A percentile compares a stretch with the other conserved stretches of the same genome.
Conservation (phyloP, 2,888 invertebrate genomes). For the Andrena haemorrhoa region DNA sequence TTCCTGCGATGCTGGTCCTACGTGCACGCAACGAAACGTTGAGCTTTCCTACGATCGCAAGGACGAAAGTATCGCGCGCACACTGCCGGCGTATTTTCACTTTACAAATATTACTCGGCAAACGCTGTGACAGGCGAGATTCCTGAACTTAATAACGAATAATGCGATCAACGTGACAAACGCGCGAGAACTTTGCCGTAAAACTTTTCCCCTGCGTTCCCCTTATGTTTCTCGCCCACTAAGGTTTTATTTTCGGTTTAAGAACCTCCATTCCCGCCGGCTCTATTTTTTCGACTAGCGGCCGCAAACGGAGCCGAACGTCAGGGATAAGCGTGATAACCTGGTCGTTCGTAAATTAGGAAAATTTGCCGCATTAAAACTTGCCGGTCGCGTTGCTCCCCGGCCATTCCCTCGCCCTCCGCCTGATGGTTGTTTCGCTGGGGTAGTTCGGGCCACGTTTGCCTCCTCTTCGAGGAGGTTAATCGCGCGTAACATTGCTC, state of each 20-base stretch:
- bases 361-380: constrained; percentile 57
- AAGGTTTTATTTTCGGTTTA: not conserved
- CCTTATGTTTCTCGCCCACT: not conserved
- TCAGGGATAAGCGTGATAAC: constrained; percentile 34
- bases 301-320: constrained; percentile 21
- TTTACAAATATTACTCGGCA: not conserved
- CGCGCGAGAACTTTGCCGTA: not conserved
- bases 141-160: not conserved
- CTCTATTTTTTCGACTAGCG: not conserved
- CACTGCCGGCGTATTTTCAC: not conserved
- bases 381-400: constrained; percentile 23
- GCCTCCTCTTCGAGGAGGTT: constrained; percentile 55
- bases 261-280: constrained; percentile 11
- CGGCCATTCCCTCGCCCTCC: not conserved
- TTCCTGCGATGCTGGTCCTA: not conserved
- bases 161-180: constrained; percentile 12
- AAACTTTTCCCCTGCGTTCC: not conserved
- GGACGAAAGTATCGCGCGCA: too few relatives aligned
- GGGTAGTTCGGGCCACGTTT: constrained; percentile 23
- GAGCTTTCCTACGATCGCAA: too few relatives aligned
- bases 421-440: constrained; percentile 32
- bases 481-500: constrained; percentile 71
- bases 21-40: not conserved
- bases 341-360: constrained; percentile 50
- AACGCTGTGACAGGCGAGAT: not conserved